Conservation (phyloP, 2,888 invertebrate species). For the Morpho achilles region DNA sequence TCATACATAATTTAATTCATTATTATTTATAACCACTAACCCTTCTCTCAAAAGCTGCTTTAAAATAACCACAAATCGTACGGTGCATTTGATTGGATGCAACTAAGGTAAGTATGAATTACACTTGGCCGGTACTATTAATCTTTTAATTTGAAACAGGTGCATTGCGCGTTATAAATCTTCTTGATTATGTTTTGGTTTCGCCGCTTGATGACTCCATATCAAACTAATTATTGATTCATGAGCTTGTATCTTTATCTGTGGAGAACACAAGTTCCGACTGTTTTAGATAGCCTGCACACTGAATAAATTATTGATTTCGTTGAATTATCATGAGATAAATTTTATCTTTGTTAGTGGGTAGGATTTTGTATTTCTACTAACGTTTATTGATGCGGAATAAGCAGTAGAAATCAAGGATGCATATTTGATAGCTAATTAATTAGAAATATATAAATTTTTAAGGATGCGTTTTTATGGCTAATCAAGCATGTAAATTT, state of each 20-base stretch:
- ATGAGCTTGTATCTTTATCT: slow-evolving; percentile 33
- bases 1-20: no score
- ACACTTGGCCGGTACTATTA: background rate
- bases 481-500: no score
- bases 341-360: slow-evolving; percentile 5
- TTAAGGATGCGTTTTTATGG: no score
- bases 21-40: no score
- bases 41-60: no score
- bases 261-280: slow-evolving; percentile 10
- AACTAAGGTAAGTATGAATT: no score
- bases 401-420: no score
- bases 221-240: slow-evolving; percentile 38
- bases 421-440: no score
- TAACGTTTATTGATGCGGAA: no score
- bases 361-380: background rate
- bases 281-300: slow-evolving; percentile 15
- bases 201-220: slow-evolving; percentile 34
- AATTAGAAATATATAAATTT: no score
- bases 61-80: no score
- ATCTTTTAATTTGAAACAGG: slow-evolving; percentile 29
- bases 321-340: slow-evolving; percentile 1
- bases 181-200: slow-evolving; percentile 30
- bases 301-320: slow-evolving; percentile 13
- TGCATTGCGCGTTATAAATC: slow-evolving; percentile 36
- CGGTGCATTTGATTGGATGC: no score